Percentiles rank a stretch among this genome's conserved stretches.
These are phyloP conservation scores for Diabrotica undecimpunctata DNA, from an alignment of 1,140 invertebrate genomes.

Conservation along the genomic window DNA sequence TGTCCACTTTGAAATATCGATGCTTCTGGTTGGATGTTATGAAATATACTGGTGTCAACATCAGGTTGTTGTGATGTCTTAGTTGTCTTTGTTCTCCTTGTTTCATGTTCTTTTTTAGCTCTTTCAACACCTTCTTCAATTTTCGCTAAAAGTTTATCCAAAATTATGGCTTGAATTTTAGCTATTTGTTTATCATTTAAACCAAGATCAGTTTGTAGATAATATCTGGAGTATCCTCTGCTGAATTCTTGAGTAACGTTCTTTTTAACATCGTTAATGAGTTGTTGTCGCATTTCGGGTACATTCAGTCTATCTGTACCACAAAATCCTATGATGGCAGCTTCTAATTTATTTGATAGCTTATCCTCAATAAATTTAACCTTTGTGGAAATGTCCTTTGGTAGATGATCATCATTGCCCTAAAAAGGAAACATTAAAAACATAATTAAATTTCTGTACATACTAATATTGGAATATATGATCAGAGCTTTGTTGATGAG, in stretches of 20 bases:
- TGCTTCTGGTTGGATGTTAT: neutral
- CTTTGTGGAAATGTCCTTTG: neutral
- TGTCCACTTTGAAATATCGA: neutral
- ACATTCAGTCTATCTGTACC: neutral
- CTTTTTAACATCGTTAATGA: neutral
- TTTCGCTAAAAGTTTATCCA: neutral
- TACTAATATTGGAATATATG: no score
- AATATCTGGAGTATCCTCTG: neutral
- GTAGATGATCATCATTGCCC: neutral
- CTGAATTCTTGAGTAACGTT: neutral
- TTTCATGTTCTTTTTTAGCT: neutral
- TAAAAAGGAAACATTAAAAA: no score
- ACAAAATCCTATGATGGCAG: neutral
- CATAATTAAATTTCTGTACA: no score
- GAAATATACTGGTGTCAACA: neutral
- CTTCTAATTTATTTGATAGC: neutral
- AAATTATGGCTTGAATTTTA: neutral
- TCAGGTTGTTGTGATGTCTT: neutral
- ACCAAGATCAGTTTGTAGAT: neutral
- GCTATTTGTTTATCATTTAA: neutral
- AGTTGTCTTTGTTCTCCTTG: neutral
- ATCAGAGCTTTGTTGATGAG: no score
- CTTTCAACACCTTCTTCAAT: slow-evolving; percentile 3
- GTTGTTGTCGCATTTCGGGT: neutral
- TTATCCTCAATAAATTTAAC: neutral